Conservation (phyloP, 1,140 invertebrate genomes). For the Diabrotica undecimpunctata region DNA sequence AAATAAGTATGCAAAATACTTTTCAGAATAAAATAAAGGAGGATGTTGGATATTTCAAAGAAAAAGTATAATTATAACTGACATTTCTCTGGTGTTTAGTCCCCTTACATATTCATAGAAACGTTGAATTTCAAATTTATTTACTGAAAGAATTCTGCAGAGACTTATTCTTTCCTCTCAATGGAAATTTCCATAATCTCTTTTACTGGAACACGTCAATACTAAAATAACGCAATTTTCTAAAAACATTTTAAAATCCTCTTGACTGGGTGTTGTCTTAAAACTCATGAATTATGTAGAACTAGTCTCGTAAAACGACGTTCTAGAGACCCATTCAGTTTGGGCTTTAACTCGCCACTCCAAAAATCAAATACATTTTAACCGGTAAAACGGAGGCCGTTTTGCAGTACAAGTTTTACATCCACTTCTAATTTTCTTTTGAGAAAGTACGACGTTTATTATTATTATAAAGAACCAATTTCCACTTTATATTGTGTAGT, state of each 20-base stretch:
- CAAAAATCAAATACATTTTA: too few species aligned
- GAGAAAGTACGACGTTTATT: too few species aligned
- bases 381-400: too few species aligned
- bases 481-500: too few species aligned
- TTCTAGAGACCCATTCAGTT: background rate
- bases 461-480: too few species aligned
- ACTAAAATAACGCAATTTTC: conserved; percentile 16
- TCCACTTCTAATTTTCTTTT: too few species aligned
- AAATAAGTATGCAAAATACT: background rate
- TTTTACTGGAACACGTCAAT: conserved; percentile 12
- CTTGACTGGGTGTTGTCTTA: background rate
- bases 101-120: conserved; percentile 15
- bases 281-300: conserved; percentile 13
- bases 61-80: background rate
- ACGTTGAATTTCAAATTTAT: conserved; percentile 10
- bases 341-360: too few species aligned
- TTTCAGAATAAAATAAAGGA: background rate
- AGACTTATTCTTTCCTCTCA: conserved; percentile 7
- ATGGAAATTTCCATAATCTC: conserved; percentile 11
- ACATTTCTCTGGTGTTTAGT: background rate
- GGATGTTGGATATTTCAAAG: background rate
- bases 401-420: too few species aligned
- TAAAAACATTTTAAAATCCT: conserved; percentile 10
- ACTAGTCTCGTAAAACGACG: background rate
- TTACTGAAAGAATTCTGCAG: conserved; percentile 6